Evolutionary conservation across 2,888 invertebrate genomes (phyloP).

Genomic region (Euproctis similis): DNA sequence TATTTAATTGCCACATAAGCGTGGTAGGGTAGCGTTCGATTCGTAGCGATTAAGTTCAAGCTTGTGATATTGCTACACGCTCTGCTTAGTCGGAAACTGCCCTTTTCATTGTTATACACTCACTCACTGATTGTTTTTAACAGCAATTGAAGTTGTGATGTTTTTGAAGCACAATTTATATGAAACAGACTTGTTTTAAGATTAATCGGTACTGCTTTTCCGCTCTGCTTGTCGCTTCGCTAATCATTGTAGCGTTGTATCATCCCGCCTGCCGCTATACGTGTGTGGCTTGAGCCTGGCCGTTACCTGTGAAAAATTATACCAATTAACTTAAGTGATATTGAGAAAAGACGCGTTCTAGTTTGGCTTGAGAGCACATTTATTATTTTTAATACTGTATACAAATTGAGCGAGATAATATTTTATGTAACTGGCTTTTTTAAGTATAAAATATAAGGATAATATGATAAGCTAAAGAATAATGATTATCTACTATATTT

Average conservation of each 20-base stretch:
- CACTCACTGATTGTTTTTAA: no score
- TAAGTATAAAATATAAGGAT: constrained; percentile 19
- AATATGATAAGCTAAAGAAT: constrained; percentile 6
- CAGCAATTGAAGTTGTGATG: no score
- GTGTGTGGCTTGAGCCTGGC: constrained; percentile 57
- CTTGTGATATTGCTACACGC: no score
- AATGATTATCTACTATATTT: constrained; percentile 6
- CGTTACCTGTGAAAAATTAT: constrained; percentile 54
- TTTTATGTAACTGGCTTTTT: constrained; percentile 19
- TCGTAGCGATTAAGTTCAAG: no score
- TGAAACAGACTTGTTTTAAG: not conserved
- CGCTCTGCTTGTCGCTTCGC: not conserved
- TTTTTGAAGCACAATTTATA: not conserved
- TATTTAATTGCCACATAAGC: not conserved
- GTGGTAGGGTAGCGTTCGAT: no score
- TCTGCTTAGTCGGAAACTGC: not conserved
- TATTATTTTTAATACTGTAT: constrained; percentile 27
- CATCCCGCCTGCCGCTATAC: constrained; percentile 39
- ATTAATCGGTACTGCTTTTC: not conserved
- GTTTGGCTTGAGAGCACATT: constrained; percentile 10
- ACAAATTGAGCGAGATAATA: constrained; percentile 23
- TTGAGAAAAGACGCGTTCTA: constrained; percentile 15
- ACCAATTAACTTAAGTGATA: constrained; percentile 28
- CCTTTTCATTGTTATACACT: no score
- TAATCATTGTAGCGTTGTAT: constrained; percentile 12